Base-by-base conservation (phyloP, 2,888 invertebrate species). In the Cerastoderma edule region DNA sequence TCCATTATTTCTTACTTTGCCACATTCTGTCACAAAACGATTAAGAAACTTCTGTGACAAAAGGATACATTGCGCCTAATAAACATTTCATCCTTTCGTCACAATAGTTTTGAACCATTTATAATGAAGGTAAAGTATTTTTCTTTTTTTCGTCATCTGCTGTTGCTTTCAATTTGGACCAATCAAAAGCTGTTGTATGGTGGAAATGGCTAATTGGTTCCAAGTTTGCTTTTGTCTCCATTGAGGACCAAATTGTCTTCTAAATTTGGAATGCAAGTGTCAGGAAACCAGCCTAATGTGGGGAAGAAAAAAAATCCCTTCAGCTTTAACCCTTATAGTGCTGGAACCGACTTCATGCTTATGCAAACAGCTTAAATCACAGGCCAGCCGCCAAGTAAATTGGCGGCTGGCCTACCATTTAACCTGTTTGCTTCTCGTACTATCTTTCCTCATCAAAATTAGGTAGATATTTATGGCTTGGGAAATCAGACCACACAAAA, bases 281-380 rank as follows among this genome's bases (percentile, higher is more conserved):
- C n/a, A n/a, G 46, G 46, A 46, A 46, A 46, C 22, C 46, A 46
- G 16, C 46, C 46, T 46, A n/a, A n/a, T n/a, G n/a, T n/a, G n/a
- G n/a, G n/a, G n/a, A n/a, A n/a, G n/a, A n/a, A n/a, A n/a, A n/a
- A n/a, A n/a, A n/a, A n/a, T n/a, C n/a, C n/a, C n/a, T n/a, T n/a
- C n/a, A n/a, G n/a, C n/a, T n/a, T n/a, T n/a, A n/a, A n/a, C n/a
- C n/a, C n/a, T n/a, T n/a, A n/a, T n/a, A n/a, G n/a, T n/a, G n/a
- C n/a, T n/a, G n/a, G n/a, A n/a, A n/a, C n/a, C n/a, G n/a, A n/a
- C n/a, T n/a, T n/a, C n/a, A n/a, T n/a, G n/a, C n/a, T n/a, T n/a
- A n/a, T n/a, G n/a, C n/a, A n/a, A n/a, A n/a, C n/a, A n/a, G n/a
- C n/a, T n/a, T n/a, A n/a, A n/a, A n/a, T 50, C 50, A 50, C 2